Evolutionary conservation across 2,888 invertebrate genomes (phyloP).

Genomic region (Eupithecia vulgata): DNA sequence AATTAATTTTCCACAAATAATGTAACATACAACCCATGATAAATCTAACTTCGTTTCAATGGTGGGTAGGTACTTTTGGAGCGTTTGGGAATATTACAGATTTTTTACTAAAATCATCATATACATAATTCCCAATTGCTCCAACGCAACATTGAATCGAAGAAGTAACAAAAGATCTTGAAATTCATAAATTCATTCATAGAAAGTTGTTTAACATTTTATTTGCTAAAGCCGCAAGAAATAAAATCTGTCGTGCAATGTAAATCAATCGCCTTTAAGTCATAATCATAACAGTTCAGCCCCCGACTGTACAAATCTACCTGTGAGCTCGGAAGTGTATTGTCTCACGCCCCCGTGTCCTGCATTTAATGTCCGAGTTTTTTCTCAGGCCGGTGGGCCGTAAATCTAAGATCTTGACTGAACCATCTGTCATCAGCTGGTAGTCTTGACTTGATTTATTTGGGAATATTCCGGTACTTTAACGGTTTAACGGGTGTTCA

Average conservation of each 20-base stretch:
- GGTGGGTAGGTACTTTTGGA: too few species aligned
- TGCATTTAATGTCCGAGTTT: conserved; percentile 51
- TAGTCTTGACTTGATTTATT: conserved; percentile 22
- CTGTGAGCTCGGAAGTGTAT: conserved; percentile 77
- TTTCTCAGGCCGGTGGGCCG: conserved; percentile 32
- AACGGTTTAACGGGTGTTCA: conserved; percentile 6
- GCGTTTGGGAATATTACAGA: background rate
- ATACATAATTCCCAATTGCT: too few species aligned
- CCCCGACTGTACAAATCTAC: conserved; percentile 59
- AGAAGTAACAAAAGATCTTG: too few species aligned
- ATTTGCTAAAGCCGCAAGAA: too few species aligned
- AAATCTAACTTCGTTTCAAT: too few species aligned
- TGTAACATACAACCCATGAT: too few species aligned
- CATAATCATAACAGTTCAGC: conserved; percentile 38
- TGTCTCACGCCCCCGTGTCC: conserved; percentile 71
- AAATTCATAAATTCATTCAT: too few species aligned
- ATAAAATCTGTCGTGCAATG: background rate
- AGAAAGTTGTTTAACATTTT: too few species aligned
- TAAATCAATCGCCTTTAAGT: background rate
- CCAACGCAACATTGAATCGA: too few species aligned
- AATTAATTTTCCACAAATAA: too few species aligned
- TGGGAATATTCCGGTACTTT: background rate
- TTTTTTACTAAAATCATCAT: background rate
- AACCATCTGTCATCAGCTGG: conserved; percentile 24
- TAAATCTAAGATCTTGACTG: conserved; percentile 22